Base-by-base conservation (phyloP, 1,140 invertebrate genomes). In the Leptoteleia sp. region DNA sequence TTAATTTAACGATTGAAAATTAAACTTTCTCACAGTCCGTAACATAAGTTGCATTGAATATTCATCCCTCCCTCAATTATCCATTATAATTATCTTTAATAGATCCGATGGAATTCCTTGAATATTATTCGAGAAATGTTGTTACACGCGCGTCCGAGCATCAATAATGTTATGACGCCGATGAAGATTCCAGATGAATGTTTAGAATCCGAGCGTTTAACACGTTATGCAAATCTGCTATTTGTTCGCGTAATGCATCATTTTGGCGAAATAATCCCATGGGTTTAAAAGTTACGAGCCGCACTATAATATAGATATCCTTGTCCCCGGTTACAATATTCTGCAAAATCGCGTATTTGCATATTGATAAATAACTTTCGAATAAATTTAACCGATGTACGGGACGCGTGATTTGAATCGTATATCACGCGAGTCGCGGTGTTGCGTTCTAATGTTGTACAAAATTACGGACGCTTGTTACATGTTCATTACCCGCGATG, bases 391-490 rank as follows among this genome's bases (percentile, higher is more conserved):
- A 19, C 15, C 6, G 11, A 8, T 3, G 27, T 15, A 33, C 29
- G 15, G 37, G 38, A 38, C 17, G 19, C 15, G 15, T 50, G 43
- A 38, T 40, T 47, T 33, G 12, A 19, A 22, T 42, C 43, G 22
- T 50, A 50, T 42, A 59, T 70, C 65, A 70, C 35, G 22, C 27
- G 19, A 16, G 4, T 35, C 8, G 16, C 13, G 11, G 11, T 37
- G 50, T 57, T 55, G 16, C 27, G 12, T n/a, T 70, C 33, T 70
- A 57, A 59, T 70, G 35, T 59, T 67, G 29, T 25, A 71, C 31
- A 55, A 72, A 72, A 72, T 72, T 62, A 48, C 57, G 15, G 9
- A 55, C 50, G 48, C 48, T 55, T 55, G 68, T 72, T 72, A 72
- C 57, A 64, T 72, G 68, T 72, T 72, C 57, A 73, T 73, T 73